These are phyloP conservation scores for Aradus depressus DNA, from an alignment of 2,888 invertebrate species.

Conservation along the genomic window DNA sequence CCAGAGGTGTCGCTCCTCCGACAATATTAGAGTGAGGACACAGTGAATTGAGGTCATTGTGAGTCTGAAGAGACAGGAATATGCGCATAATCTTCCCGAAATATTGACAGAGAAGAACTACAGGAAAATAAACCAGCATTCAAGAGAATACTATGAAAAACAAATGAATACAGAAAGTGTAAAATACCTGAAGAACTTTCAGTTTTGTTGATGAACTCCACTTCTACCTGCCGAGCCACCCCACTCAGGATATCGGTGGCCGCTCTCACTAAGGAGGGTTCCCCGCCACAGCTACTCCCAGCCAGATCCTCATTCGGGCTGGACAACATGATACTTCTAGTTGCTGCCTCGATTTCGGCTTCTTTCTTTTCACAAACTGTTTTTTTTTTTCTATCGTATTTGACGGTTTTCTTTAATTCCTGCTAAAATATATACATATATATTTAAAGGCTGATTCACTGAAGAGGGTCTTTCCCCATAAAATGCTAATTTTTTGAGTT, in stretches of 20 bases:
- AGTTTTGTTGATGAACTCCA: conserved; percentile 37
- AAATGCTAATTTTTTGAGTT: too few relatives aligned
- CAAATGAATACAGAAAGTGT: too few relatives aligned
- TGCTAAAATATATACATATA: conserved; percentile 18
- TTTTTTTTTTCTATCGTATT: conserved; percentile 16
- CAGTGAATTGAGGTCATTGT: too few relatives aligned
- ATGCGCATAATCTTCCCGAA: too few relatives aligned
- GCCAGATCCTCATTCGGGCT: too few relatives aligned
- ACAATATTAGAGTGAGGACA: too few relatives aligned
- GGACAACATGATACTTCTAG: conserved; percentile 22
- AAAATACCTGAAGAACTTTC: conserved; percentile 8
- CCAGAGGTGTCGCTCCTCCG: too few relatives aligned
- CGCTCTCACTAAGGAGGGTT: conserved; percentile 37
- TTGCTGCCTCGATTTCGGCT: conserved; percentile 23
- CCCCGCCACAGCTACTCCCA: conserved; percentile 7
- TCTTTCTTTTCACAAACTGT: conserved; percentile 13
- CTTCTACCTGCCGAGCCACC: conserved; percentile 47
- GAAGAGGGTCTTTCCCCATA: too few relatives aligned
- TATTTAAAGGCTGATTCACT: background rate
- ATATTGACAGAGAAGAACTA: too few relatives aligned
- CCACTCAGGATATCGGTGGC: conserved; percentile 50
- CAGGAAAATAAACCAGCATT: too few relatives aligned
- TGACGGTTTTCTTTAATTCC: conserved; percentile 21
- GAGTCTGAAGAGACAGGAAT: too few relatives aligned
- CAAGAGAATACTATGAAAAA: too few relatives aligned